Evolutionary conservation across 1,140 invertebrate genomes (phyloP).

Genomic region (Hylaeus anthracinus): DNA sequence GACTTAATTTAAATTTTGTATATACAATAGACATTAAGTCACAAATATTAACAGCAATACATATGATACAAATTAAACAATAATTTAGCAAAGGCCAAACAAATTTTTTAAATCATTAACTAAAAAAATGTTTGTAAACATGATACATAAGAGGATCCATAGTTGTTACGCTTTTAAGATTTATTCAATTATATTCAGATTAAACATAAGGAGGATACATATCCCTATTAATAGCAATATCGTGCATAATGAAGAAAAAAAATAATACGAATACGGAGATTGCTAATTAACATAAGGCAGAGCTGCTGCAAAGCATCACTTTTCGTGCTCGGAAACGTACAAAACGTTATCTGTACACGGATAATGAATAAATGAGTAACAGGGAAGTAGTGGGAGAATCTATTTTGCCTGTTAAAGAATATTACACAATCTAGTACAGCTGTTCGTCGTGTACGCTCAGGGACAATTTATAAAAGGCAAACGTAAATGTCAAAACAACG

Average conservation of each 20-base stretch:
- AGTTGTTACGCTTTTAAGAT: not conserved
- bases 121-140: not conserved
- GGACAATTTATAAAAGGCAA: slow-evolving; percentile 44
- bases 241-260: slow-evolving; percentile 10
- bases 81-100: not conserved
- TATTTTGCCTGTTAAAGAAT: slow-evolving; percentile 64
- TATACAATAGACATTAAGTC: not conserved
- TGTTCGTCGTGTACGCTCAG: slow-evolving; percentile 60
- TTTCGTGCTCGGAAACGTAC: slow-evolving; percentile 2
- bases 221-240: slow-evolving; percentile 40
- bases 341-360: slow-evolving; percentile 45
- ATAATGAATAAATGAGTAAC: slow-evolving; percentile 29
- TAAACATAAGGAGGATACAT: not conserved
- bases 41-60: not conserved
- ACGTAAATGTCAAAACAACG: slow-evolving; percentile 11
- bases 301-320: not conserved
- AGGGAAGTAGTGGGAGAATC: slow-evolving; percentile 46
- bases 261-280: not conserved
- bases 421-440: slow-evolving; percentile 65
- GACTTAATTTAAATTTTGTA: not conserved
- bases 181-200: slow-evolving; percentile 2
- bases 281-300: not conserved
- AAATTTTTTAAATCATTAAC: not conserved
- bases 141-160: not conserved
- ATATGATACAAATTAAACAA: not conserved